Evolutionary conservation across 2,797 vertebrate species (phyloP), one percentile per base, ranked within the genome.

Genomic region (Rhodeus uyekii): DNA sequence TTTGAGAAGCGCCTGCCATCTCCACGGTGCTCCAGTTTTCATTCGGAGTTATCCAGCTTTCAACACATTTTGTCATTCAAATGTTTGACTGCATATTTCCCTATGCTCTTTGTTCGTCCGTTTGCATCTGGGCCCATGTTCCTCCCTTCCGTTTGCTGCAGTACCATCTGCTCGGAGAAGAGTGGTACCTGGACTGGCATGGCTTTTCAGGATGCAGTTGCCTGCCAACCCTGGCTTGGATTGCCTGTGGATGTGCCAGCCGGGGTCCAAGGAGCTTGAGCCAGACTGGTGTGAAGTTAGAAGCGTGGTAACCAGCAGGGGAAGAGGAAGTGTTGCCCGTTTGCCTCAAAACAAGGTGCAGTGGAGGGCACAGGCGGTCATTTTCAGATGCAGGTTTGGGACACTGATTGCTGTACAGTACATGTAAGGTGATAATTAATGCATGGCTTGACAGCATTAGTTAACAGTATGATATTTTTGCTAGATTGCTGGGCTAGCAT

Each of bases 91-190:
- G 16, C 42, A 34, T 48, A 39, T 80, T 76, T 83, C 24, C 53
- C 12, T 69, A 46, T 65, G 24, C 80, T 74, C 81, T 53, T 74
- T 73, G 73, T 78, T 76, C 74, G 46, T 8, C 19, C n/a, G 5
- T 79, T 79, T 76, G 77, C 85, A 86, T 76, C 85, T 83, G 85
- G 78, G 84, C 78, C 29, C 27, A 44, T 48, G 42, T 71, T 81
- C 64, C 58, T 34, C 34, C 34, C 39, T 29, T 77, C 74, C 68
- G 6, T 50, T 42, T 74, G 64, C 63, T 67, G 36, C 74, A 32
- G 50, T 81, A 89, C 92, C 93, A 94, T 93, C 93, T 94, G 94
- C 90, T 89, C 88, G 34, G 86, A 86, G 84, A 80, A 87, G 80
- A 83, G 76, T 60, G 32, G 74, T 92, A 91, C 92, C 92, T 92